Evolutionary conservation across 1,140 invertebrate species (phyloP).

Genomic region (Batillaria attramentaria): DNA sequence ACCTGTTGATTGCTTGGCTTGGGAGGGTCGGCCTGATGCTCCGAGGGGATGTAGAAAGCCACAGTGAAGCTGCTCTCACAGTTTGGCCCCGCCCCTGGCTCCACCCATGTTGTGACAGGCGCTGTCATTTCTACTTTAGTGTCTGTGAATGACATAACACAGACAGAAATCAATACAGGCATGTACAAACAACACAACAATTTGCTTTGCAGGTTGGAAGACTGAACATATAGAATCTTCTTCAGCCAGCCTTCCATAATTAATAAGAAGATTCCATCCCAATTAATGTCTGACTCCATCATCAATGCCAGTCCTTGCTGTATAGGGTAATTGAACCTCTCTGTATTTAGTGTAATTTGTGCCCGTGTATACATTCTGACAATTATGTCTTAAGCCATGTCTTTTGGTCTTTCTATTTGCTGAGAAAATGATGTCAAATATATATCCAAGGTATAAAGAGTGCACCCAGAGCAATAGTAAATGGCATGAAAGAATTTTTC

Average conservation of each 20-base stretch:
- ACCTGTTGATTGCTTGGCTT: slow-evolving; percentile 62
- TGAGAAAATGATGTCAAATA: no score
- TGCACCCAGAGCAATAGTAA: neutral
- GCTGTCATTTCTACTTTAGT: slow-evolving; percentile 70
- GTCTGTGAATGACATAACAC: slow-evolving; percentile 43
- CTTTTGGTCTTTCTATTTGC: no score
- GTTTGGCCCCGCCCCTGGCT: slow-evolving; percentile 67
- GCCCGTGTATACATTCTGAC: no score
- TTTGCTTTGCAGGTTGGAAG: neutral
- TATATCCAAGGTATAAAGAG: no score
- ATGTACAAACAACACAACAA: neutral
- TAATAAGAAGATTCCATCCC: neutral
- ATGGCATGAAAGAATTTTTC: neutral
- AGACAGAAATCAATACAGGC: neutral
- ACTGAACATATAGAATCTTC: neutral
- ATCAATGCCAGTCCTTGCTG: neutral
- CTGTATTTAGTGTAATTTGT: no score
- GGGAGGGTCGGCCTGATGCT: slow-evolving; percentile 62
- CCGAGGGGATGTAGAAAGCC: slow-evolving; percentile 67
- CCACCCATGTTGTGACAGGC: slow-evolving; percentile 65
- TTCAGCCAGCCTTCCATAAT: neutral
- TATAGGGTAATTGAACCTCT: no score
- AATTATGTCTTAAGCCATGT: no score
- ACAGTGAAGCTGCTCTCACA: slow-evolving; percentile 69
- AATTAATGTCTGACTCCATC: neutral